Evolutionary conservation across 2,797 vertebrate genomes (phyloP).

Genomic region (Centroberyx gerrardi): DNA sequence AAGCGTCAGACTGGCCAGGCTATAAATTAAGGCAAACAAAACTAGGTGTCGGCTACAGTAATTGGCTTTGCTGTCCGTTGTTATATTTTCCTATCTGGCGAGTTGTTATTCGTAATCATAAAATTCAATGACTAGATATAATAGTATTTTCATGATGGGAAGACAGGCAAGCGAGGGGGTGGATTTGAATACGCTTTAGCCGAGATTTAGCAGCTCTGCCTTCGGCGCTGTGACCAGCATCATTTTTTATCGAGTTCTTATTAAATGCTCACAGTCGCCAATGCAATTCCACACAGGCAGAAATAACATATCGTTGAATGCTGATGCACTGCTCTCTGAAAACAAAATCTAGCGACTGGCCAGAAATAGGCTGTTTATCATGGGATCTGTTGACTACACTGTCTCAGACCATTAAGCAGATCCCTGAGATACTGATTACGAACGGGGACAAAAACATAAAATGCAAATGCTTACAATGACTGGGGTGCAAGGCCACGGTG

Average conservation of each 20-base stretch:
- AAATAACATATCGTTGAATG: constrained; percentile 71
- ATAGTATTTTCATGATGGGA: constrained; percentile 76
- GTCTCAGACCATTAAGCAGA: constrained; percentile 77
- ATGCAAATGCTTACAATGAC: constrained; percentile 68
- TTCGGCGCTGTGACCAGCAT: constrained; percentile 58
- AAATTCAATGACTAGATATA: constrained; percentile 83
- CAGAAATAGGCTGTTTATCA: constrained; percentile 70
- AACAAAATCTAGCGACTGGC: constrained; percentile 64
- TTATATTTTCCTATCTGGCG: constrained; percentile 72
- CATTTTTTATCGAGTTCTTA: constrained; percentile 78
- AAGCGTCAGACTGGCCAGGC: constrained; percentile 47
- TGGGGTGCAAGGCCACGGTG: constrained; percentile 48
- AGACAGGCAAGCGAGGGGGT: constrained; percentile 55
- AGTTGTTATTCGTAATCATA: constrained; percentile 80
- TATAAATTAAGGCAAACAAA: constrained; percentile 78
- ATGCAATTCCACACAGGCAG: constrained; percentile 58
- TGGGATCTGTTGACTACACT: constrained; percentile 73
- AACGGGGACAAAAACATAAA: constrained; percentile 57
- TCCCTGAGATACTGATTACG: constrained; percentile 72
- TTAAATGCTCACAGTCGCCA: constrained; percentile 75
- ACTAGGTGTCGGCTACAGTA: constrained; percentile 64
- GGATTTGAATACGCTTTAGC: constrained; percentile 71
- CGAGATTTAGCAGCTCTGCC: constrained; percentile 75
- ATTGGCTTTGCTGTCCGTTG: constrained; percentile 77
- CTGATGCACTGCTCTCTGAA: constrained; percentile 55